Evolutionary conservation across 2,113 vertebrate species (phyloP), one percentile per base, ranked within the genome.

Genomic region (Equus przewalskii): DNA sequence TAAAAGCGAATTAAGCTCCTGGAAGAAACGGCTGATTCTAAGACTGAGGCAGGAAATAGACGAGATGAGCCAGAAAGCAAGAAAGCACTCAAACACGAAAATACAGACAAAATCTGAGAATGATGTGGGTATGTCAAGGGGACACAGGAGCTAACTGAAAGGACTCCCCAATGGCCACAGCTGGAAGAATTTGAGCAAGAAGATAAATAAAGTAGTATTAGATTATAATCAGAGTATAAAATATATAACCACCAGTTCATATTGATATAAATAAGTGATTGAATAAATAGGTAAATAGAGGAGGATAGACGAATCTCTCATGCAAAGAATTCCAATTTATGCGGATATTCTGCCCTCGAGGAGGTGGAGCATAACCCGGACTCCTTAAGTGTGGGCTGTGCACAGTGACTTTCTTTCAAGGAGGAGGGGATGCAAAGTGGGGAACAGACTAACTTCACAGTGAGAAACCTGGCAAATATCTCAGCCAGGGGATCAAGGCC

Each of bases 1-100:
- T 7, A 58, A 36, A 84, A 73, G 94, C 54, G 28, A 36, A 16
- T 49, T 13, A 33, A 98, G 49, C 19, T 12, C 19, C 64, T 41
- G 16, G 46, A 69, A 92, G 98, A 96, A 76, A 89, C 79, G 93
- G 91, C 90, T 16, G 93, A 73, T 88, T 93, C 7, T 9, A 46
- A 30, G 24, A 33, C 22, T 9, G 26, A 76, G 15, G 24, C 54
- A 36, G 16, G 70, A 30, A 64, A 64, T 6, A 36, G 0, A 22
- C 4, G 1, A 5, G 69, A 16, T 2, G 36, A 64, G 46, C 36
- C 22, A 26, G 46, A 36, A 51, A 51, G 28, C 44, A 15, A 16
- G 78, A 13, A 51, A 64, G 44, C 21, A 72, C 84, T 36, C n/a
- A 56, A 5, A 28, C 19, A 19, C 33, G 54, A 11, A 51, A 26